Evolutionary conservation across 2,888 invertebrate species (phyloP), one percentile per base, ranked within the genome.

Genomic region (Clistopyga incitator): DNA sequence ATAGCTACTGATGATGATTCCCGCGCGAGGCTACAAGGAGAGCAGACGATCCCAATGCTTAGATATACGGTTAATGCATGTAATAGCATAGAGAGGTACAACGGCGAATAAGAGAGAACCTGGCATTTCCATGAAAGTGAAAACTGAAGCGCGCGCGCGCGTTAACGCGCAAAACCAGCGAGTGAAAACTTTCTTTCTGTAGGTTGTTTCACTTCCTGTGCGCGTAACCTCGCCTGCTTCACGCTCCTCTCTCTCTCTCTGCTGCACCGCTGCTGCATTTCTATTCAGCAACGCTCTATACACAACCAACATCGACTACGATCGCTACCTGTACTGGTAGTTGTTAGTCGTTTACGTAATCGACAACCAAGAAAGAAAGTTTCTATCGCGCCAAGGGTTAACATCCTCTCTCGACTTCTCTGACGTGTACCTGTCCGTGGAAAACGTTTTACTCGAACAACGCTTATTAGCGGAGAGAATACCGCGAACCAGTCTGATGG

Each of bases 161-260:
- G 59, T 54, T 70, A 52, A n/a, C 38, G 45, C 74, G 47, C 64
- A 38, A 34, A 64, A 59, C 47, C 56, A 38, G 71, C 87, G 88
- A 91, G 92, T 90, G 92, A 92, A 92, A 92, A 92, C 93, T 93
- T 93, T 93, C 93, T 93, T 93, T 92, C 92, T 90, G 88, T 88
- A 84, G 84, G 90, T 90, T 92, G 91, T 92, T 93, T 92, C 92
- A 92, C 92, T 93, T 93, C 93, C 93, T 92, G 92, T 89, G 92
- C 90, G 91, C 92, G 92, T 92, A 92, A 93, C 91, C 88, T 92
- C 89, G 87, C 89, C 80, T 70, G 61, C 77, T 81, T 81, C 68
- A 47, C 72, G 77, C 64, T 82, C 23, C 20, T 47, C 15, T 52
- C 42, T 61, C 34, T 23, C 84, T 78, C 77, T 77, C 81, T 74